Conservation (phyloP, 2,797 vertebrate species). For the Lacerta agilis region DNA sequence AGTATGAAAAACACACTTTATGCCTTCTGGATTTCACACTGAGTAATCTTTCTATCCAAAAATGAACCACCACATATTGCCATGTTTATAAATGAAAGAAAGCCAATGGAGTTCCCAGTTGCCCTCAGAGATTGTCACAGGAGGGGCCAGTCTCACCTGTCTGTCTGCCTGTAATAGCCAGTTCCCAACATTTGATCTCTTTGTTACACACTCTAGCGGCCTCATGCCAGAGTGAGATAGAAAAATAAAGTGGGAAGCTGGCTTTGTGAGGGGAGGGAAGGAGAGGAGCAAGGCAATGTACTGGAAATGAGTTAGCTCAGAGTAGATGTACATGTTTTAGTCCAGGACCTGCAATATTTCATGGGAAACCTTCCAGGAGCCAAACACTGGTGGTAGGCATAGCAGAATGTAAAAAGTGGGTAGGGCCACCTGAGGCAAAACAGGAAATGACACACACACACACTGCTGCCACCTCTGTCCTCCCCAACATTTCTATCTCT, state of each 20-base stretch:
- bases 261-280: not conserved
- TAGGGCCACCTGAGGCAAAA: too few species aligned
- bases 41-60: conserved; percentile 31
- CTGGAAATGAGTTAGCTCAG: not conserved
- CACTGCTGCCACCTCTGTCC: too few species aligned
- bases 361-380: too few species aligned
- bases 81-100: conserved; percentile 3
- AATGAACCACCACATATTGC: conserved; percentile 15
- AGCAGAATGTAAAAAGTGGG: too few species aligned
- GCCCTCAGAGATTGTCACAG: not conserved
- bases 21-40: conserved; percentile 39
- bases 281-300: not conserved
- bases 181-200: not conserved
- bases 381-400: too few species aligned
- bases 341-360: too few species aligned
- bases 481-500: too few species aligned
- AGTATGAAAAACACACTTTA: conserved; percentile 21
- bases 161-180: not conserved
- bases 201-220: not conserved
- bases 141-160: not conserved
- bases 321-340: too few species aligned
- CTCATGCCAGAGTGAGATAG: not conserved
- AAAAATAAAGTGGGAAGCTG: not conserved
- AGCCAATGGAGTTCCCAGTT: not conserved
- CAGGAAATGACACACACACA: too few species aligned